Evolutionary conservation across 1,140 invertebrate species (phyloP).

Genomic region (Drosophila seguyi): DNA sequence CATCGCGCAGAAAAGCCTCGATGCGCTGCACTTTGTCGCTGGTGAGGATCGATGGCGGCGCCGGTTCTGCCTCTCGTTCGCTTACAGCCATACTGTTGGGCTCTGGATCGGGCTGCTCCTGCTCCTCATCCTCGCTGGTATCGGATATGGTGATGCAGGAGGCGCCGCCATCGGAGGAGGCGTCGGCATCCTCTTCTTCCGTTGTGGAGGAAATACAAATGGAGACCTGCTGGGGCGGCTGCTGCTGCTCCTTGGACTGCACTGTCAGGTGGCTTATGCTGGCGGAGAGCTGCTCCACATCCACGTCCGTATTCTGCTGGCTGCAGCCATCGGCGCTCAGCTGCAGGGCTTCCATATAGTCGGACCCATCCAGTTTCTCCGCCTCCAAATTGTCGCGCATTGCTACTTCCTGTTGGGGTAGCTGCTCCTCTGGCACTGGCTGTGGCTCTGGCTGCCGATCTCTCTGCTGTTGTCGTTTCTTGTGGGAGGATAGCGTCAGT

Average conservation of each 20-base stretch:
- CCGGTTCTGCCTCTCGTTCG: conserved; percentile 1
- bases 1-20: conserved; percentile 74
- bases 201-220: conserved; percentile 75
- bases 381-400: neutral
- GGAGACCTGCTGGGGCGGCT: conserved; percentile 22
- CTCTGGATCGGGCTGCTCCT: conserved; percentile 12
- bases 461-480: conserved; percentile 35
- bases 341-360: conserved; percentile 75
- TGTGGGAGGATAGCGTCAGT: conserved; percentile 75
- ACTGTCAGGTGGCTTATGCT: conserved; percentile 59
- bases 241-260: conserved; percentile 9
- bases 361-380: conserved; percentile 41
- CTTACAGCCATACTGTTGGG: conserved; percentile 55
- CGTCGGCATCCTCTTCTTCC: conserved; percentile 40
- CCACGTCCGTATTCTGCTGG: conserved; percentile 24
- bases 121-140: conserved; percentile 43
- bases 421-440: conserved; percentile 23
- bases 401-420: neutral
- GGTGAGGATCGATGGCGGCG: conserved; percentile 23
- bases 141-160: conserved; percentile 75
- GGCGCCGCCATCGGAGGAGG: conserved; percentile 12
- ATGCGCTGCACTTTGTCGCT: conserved; percentile 62
- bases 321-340: conserved; percentile 59
- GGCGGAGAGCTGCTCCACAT: conserved; percentile 44
- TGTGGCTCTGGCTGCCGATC: neutral